phyloP scores from a whole-genome alignment of 2,797 vertebrate species.

The Lutjanus campechanus region DNA sequence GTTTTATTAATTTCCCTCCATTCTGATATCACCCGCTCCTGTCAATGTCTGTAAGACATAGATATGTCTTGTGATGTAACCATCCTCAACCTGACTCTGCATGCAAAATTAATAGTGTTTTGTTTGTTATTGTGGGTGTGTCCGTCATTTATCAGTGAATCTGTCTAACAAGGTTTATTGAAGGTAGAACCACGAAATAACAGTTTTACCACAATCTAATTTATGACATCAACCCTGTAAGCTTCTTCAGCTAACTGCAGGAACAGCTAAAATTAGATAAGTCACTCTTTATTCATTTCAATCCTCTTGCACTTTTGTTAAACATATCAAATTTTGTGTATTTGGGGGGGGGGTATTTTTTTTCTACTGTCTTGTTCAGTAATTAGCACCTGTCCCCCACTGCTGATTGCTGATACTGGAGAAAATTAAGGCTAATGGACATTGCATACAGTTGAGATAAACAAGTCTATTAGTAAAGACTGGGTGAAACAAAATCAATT shows the following conservation, averaged over 20 bases:
- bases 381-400: neutral
- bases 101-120: neutral
- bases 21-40: neutral
- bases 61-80: conserved; percentile 18
- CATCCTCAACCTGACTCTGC: neutral
- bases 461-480: neutral
- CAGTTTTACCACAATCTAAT: neutral
- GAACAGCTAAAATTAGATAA: neutral
- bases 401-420: neutral
- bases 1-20: conserved; percentile 22
- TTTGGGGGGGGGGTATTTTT: neutral
- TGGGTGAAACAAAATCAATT: neutral
- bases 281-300: neutral
- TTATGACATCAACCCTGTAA: neutral
- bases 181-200: neutral
- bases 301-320: neutral
- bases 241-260: neutral
- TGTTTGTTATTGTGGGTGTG: conserved; percentile 1
- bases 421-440: neutral
- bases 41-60: conserved; percentile 17
- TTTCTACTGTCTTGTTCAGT: neutral
- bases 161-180: neutral
- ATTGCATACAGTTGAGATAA: neutral
- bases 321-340: neutral
- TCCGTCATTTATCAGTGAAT: neutral